phyloP scores from a whole-genome alignment of 2,113 vertebrate species.

The Malurus elegans region DNA sequence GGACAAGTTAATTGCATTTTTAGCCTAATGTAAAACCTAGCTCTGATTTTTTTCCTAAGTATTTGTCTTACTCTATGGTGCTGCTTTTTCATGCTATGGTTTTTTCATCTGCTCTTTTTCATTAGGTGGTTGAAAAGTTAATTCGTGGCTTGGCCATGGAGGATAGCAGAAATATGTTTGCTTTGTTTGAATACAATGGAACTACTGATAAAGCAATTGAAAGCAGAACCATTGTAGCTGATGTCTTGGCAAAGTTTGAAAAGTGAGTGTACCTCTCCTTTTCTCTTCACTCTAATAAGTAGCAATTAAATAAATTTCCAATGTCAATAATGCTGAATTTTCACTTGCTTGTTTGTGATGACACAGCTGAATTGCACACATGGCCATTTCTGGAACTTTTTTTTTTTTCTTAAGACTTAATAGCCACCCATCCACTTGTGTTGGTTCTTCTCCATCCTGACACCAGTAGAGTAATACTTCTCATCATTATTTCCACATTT shows the following conservation, averaged over 20 bases:
- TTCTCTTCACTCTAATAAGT: neutral
- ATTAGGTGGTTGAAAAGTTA: slow-evolving; percentile 96
- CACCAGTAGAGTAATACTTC: neutral
- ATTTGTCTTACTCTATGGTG: neutral
- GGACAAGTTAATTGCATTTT: neutral
- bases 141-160: slow-evolving; percentile 96
- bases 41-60: neutral
- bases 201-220: slow-evolving; percentile 90
- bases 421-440: neutral
- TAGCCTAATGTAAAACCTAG: neutral
- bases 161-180: slow-evolving; percentile 97
- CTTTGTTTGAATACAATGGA: slow-evolving; percentile 92
- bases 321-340: neutral
- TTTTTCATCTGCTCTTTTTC: neutral
- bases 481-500: neutral
- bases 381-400: neutral
- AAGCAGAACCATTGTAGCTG: slow-evolving; percentile 90
- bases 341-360: neutral
- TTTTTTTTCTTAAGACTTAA: neutral
- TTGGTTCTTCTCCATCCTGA: neutral
- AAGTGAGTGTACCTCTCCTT: slow-evolving; percentile 76
- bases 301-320: neutral
- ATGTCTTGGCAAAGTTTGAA: slow-evolving; percentile 95
- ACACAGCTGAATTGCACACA: neutral
- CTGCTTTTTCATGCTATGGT: neutral